Evolutionary conservation across 2,888 invertebrate species (phyloP), one percentile per base, ranked within the genome.

Genomic region (Drosophila lutescens): DNA sequence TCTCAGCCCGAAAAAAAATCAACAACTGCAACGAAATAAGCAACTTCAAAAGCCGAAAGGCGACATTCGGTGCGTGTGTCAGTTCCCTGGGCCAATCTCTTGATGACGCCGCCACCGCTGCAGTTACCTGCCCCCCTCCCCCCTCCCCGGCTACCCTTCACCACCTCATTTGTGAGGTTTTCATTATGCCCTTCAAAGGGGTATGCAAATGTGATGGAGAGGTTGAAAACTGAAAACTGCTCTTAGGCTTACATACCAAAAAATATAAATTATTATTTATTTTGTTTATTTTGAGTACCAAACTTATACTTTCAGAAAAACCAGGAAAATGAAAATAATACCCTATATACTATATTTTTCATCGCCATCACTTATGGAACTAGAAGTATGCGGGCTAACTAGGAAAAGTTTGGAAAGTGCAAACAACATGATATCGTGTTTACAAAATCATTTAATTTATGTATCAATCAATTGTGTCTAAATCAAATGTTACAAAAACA

Each of bases 21-120:
- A 32, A 41, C 41, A n/a, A 47, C 47, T 54, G 66, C 66, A 55
- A 40, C 55, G 20, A 32, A 40, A 38, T 44, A 58, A 59, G 70
- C 51, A 47, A 71, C 71, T 65, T 71, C 71, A 71, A 71, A 71
- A 71, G 71, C 71, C 74, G 53, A 71, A 71, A 49, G 74, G 74
- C 72, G 66, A 74, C 74, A 59, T 49, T 74, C 58, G 74, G 54
- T 73, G 72, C 74, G 67, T 67, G 72, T 74, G 74, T 74, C 72
- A 73, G 67, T 73, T 66, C 38, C 50, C 49, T 44, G 55, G 55
- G 73, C 55, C 66, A 55, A 66, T 66, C 66, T 68, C 69, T 68
- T 70, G 70, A 72, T 71, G 56, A 57, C 56, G 56, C 71, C 71
- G 63, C 55, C 41, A 15, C 50, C 43, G 47, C 55, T 47, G 41